Percentiles rank a stretch among this genome's conserved stretches.
These are phyloP conservation scores for Gymnopithys bicolor DNA, from an alignment of 2,797 vertebrate species.

Conservation along the genomic window DNA sequence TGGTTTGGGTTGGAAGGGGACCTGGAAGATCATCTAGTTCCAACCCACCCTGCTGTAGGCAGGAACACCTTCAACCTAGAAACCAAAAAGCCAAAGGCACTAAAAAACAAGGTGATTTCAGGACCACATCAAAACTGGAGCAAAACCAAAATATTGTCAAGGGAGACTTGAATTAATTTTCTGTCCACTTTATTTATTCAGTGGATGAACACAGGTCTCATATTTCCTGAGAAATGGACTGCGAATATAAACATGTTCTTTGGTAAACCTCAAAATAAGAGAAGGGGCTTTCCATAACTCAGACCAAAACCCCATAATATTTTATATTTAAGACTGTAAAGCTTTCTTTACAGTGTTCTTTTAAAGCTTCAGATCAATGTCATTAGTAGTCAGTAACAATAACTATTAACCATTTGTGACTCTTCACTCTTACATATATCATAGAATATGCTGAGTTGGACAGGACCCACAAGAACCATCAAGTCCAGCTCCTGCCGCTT, in stretches of 20 bases:
- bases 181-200: neutral
- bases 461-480: neutral
- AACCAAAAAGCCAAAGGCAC: neutral
- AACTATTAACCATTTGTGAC: neutral
- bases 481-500: neutral
- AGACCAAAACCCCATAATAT: neutral
- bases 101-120: neutral
- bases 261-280: neutral
- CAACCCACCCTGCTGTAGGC: neutral
- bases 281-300: neutral
- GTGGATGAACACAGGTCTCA: neutral
- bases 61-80: neutral
- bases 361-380: neutral
- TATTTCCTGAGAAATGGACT: neutral
- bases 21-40: neutral
- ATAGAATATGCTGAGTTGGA: neutral
- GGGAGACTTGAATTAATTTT: neutral
- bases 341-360: neutral
- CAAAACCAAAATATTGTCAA: neutral
- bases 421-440: neutral
- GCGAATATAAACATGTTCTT: neutral
- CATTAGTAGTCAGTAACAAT: neutral
- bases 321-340: neutral
- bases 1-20: neutral
- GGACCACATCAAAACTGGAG: neutral